These are phyloP conservation scores for Poecile montanus DNA, from an alignment of 2,797 vertebrate genomes.

Conservation along the genomic window DNA sequence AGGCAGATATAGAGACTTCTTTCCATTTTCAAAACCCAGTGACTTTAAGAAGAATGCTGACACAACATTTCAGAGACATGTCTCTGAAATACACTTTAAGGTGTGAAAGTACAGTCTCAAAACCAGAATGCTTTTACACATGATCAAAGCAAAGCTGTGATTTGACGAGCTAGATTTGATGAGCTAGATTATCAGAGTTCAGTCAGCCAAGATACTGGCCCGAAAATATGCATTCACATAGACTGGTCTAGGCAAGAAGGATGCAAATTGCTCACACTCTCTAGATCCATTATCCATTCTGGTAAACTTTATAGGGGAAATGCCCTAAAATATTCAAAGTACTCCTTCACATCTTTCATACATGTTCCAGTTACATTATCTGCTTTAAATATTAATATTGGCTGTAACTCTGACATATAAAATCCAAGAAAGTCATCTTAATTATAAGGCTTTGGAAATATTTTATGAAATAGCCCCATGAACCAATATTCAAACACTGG, in stretches of 20 bases:
- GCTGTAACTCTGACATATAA: background rate
- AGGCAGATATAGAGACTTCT: background rate
- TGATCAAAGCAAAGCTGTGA: background rate
- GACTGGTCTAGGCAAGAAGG: background rate
- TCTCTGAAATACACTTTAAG: background rate
- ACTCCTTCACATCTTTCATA: background rate
- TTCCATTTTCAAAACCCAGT: background rate
- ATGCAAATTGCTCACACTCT: background rate
- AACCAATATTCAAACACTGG: background rate
- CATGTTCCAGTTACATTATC: background rate
- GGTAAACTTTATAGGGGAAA: background rate
- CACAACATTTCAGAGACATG: background rate
- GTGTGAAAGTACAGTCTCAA: background rate
- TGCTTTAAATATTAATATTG: background rate
- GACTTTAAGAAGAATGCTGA: background rate
- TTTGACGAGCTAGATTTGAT: no score
- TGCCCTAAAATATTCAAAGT: background rate
- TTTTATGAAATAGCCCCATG: conserved; percentile 4
- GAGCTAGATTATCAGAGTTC: background rate
- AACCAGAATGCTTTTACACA: background rate
- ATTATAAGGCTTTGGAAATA: background rate
- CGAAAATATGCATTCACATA: background rate
- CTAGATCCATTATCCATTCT: background rate
- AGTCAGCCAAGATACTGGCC: background rate
- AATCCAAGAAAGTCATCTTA: background rate